Base-by-base conservation (phyloP, 2,113 vertebrate species). In the Andinoacara biseriatus region DNA sequence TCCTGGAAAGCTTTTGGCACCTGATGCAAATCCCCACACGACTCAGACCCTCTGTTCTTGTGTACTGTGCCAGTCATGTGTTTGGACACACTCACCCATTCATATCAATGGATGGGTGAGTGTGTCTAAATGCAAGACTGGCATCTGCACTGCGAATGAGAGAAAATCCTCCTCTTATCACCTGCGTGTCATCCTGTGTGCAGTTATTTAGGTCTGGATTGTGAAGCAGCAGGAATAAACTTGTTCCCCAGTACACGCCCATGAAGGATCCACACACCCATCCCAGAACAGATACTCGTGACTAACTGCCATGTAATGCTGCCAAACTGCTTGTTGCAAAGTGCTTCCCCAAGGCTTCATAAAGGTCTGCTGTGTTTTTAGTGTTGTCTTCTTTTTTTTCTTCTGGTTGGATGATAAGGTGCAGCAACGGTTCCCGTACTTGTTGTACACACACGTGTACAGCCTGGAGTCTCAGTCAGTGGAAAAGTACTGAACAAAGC, bases 401-500 rank as follows among this genome's bases (percentile, higher is more conserved):
- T 33, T 31, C 65, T 84, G 43, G 10, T 57, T 84, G 14, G 7
- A 15, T 49, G 63, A 69, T 86, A 82, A 77, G 58, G 38, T 76
- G 15, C 49, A 72, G 31, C 1, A 5, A 56, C 8, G 18, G 13
- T 58, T 78, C 78, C n/a, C 24, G 46, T 24, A 24, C 13, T 15
- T 79, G 7, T 5, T 3, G 31, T 8, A 22, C 40, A 56, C 4
- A 81, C 69, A 67, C 29, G 67, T 62, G 3, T 5, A 1, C 26
- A 57, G 11, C 35, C 29, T 1, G 26, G 29, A 33, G 56, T 49
- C 72, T 18, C 62, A 24, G 76, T 5, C 40, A 89, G 84, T 89
- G 91, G 91, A 93, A 93, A 93, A 90, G 80, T 93, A 90, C 89
- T 88, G 80, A 56, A 65, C 63, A 52, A 74, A 72, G 56, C 67